Evolutionary conservation across 92 coral and sea anemone genomes (phyloP), one percentile per base, ranked within the genome.

Genomic region (Micromussa lordhowensis): DNA sequence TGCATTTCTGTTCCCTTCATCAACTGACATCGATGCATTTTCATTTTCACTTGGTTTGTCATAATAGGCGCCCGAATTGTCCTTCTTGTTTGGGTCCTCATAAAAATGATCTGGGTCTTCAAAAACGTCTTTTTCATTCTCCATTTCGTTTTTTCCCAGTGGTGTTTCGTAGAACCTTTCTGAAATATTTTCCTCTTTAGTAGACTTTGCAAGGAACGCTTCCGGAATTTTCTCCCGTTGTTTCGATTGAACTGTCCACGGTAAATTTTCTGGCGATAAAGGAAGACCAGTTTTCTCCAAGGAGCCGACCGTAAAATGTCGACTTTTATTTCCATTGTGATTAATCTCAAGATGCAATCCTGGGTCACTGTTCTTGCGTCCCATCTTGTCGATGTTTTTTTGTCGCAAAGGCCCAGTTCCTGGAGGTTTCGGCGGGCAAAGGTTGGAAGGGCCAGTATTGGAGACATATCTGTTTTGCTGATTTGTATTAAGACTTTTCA

Each of bases 401-500:
- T 86, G 88, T 12, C 82, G 64, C 54, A 86, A 40, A 54, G 89
- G 89, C 19, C 89, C 89, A 30, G 89, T 86, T 17, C 88, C 88
- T 0, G 88, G 88, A 9, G 88, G 82, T 28, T 85, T 85, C 3
- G 82, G 82, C 12, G 88, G 82, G 17, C 80, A 75, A 38, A 58
- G 73, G 68, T 86, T 86, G 32, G 83, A 61, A 26, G 89, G 89
- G 64, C 76, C 68, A 19, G 83, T 78, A 44, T 48, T 77, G 40
- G 64, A 58, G 28, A 85, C 91, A 81, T 78, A 88, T 19, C 85
- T 79, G 55, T 87, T 87, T 14, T 31, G 85, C 17, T 58, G 78
- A 73, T 81, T 81, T 59, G 85, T 11, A 32, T 89, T 82, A 29
- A 83, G 74, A 29, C 90, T 92, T 82, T 92, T 84, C 16, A 94